Percentiles rank a stretch among this genome's conserved stretches.
Evolutionary conservation across 2,888 invertebrate genomes (phyloP).

Genomic region (Erebia ligea): DNA sequence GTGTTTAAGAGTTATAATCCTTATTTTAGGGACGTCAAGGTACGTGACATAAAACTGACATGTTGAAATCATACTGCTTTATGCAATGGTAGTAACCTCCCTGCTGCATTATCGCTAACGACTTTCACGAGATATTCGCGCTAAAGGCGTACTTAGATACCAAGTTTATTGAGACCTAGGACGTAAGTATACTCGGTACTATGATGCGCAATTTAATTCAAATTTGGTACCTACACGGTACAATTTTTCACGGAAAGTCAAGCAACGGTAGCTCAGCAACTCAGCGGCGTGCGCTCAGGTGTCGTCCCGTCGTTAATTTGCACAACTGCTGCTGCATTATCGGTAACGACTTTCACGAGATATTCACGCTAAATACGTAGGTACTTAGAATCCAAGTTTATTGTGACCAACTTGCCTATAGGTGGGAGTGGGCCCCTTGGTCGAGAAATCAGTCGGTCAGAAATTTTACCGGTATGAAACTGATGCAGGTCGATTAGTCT

Average conservation of each 20-base stretch:
- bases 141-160: conserved; percentile 3
- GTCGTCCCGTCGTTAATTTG: conserved; percentile 31
- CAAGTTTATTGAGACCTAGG: conserved; percentile 1
- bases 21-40: too few species aligned
- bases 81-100: too few species aligned
- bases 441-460: too few species aligned
- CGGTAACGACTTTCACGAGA: conserved; percentile 27
- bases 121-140: conserved; percentile 19
- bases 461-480: too few species aligned
- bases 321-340: conserved; percentile 26
- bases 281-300: conserved; percentile 30
- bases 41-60: too few species aligned
- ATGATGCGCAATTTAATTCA: too few species aligned
- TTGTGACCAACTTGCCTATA: too few species aligned
- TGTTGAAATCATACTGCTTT: too few species aligned
- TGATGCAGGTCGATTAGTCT: too few species aligned
- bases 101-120: conserved; percentile 31
- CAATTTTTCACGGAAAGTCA: background rate
- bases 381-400: conserved; percentile 4
- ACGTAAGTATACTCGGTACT: background rate
- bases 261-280: background rate
- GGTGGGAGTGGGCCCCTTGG: too few species aligned
- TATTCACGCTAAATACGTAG: conserved; percentile 14
- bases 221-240: too few species aligned
- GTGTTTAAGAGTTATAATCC: too few species aligned